A percentile compares a stretch with the other conserved stretches of the same genome.
phyloP scores from a whole-genome alignment of 2,888 invertebrate species.

The Lepidocyrtoides sp. region DNA sequence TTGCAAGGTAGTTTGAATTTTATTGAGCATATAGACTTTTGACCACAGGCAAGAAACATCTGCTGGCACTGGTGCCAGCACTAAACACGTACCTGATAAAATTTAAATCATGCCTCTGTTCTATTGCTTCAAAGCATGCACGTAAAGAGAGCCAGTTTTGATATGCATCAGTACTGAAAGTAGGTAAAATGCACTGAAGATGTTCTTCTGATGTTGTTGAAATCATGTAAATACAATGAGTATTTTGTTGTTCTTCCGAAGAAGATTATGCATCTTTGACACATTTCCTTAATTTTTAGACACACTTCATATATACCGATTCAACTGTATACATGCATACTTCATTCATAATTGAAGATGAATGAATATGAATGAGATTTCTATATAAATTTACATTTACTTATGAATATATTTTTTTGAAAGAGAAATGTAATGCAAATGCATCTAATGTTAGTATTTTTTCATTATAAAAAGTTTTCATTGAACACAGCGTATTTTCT shows the following conservation, averaged over 20 bases:
- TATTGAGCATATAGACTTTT: neutral
- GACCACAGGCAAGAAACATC: neutral
- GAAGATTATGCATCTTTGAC: constrained; percentile 50
- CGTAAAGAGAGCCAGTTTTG: too few species aligned
- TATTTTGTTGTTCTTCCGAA: neutral
- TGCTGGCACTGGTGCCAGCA: too few species aligned
- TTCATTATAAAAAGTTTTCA: neutral
- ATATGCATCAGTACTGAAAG: too few species aligned
- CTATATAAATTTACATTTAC: neutral
- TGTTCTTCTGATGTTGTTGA: neutral
- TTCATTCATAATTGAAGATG: constrained; percentile 6
- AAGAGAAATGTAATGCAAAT: neutral
- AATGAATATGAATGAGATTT: constrained; percentile 48
- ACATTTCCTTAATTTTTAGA: constrained; percentile 43
- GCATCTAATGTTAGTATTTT: neutral
- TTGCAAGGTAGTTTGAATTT: neutral
- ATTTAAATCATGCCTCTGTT: too few species aligned
- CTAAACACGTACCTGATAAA: too few species aligned
- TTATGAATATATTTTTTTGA: neutral
- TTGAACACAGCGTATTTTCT: neutral
- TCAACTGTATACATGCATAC: neutral
- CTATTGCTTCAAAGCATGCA: too few species aligned
- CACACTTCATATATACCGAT: constrained; percentile 32
- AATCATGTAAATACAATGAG: neutral
- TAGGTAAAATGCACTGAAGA: neutral